Conservation (phyloP, 92 coral and sea anemone species). For the Porites rus region DNA sequence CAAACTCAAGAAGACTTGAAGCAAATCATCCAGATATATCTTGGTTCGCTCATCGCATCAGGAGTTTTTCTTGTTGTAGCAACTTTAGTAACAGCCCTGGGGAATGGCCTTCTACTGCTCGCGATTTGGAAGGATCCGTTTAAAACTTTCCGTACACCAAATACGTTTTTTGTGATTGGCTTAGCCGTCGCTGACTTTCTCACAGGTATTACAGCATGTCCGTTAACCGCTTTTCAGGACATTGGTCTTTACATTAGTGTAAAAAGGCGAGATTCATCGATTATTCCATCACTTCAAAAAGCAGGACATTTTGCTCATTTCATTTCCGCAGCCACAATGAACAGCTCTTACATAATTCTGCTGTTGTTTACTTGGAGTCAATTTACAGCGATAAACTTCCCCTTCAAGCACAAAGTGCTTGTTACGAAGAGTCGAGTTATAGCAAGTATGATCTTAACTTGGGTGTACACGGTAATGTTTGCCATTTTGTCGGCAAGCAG, state of each 20-base stretch:
- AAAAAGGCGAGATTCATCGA: background rate
- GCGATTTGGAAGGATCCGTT: constrained; percentile 72
- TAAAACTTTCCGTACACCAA: constrained; percentile 57
- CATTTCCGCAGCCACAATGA: constrained; percentile 22
- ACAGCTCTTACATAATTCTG: constrained; percentile 35
- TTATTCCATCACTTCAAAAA: background rate
- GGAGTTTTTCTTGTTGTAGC: constrained; percentile 44
- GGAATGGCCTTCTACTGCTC: constrained; percentile 64
- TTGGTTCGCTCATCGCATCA: constrained; percentile 1
- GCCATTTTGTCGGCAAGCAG: background rate
- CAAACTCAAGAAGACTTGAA: background rate
- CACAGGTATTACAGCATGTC: constrained; percentile 54
- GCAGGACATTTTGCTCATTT: background rate
- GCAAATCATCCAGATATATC: background rate
- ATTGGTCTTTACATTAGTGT: constrained; percentile 8
- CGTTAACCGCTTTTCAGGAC: constrained; percentile 16
- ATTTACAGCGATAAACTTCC: constrained; percentile 35
- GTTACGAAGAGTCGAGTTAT: constrained; percentile 32
- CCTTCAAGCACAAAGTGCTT: constrained; percentile 14
- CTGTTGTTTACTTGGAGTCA: constrained; percentile 37
- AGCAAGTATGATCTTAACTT: background rate
- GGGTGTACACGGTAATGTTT: constrained; percentile 14
- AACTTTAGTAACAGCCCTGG: constrained; percentile 40
- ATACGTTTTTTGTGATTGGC: constrained; percentile 61
- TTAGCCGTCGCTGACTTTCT: constrained; percentile 66